Base-by-base conservation (phyloP, 2,113 vertebrate genomes). In the Sphyrna mokarran region DNA sequence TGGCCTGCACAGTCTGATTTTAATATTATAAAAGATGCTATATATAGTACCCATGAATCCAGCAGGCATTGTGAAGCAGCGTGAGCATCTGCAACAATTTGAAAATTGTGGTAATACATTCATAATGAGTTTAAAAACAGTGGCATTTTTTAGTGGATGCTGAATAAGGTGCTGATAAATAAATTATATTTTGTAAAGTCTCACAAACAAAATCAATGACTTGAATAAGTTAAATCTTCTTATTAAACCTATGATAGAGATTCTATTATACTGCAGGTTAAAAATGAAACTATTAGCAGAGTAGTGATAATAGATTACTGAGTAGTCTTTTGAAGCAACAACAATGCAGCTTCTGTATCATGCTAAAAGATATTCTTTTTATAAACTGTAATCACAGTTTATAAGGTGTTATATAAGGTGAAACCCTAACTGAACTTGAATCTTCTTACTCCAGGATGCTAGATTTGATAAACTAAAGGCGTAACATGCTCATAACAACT, bases 1-100 rank as follows among this genome's bases (percentile, higher is more conserved):
- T 94, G 91, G 37, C 66, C 37, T 94, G 68, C 63, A 69, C 26
- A 26, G n/a, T 13, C 91, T 94, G 91, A 69, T 70, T 94, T 94
- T 68, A 69, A 69, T 43, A 69, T 94, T 94, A 69, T 68, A 43
- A 70, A 94, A 94, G 54, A 20, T 40, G 40, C 66, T 70, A 43
- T 61, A 90, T 83, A 43, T 83, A 87, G 48, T 26, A 87, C 3
- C 33, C 29, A 23, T 40, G 66, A 43, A 69, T 69, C n/a, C 20
- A 94, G 22, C 22, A 69, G 18, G 9, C 63, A 93, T 68, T 3
- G n/a, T 90, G 29, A 58, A 61, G 37, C 58, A 14, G 68, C 26
- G 40, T 37, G 3, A 69, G 22, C 61, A 94, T 20, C 1, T 68
- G 8, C 43, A 37, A 69, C 91, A 68, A 69, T 94, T 69, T 69